These are phyloP conservation scores for Rhinella marina DNA, from an alignment of 2,797 vertebrate species.

Conservation along the genomic window DNA sequence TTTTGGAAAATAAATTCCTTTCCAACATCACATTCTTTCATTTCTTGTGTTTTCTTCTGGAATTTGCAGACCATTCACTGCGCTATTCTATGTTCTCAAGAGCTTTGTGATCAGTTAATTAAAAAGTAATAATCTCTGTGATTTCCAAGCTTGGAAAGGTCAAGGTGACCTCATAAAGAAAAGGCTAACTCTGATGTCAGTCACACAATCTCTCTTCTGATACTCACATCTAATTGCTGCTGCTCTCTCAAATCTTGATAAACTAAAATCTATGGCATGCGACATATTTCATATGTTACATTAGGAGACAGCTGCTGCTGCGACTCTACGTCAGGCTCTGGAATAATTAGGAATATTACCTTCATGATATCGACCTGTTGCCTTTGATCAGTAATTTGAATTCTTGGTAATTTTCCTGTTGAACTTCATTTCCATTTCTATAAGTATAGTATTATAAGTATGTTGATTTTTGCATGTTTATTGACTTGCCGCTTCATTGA, in stretches of 20 bases:
- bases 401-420: neutral
- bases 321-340: neutral
- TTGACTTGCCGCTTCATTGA: neutral
- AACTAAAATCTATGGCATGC: neutral
- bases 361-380: conserved; percentile 2
- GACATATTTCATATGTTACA: neutral
- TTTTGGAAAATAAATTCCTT: neutral
- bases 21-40: neutral
- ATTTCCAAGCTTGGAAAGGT: conserved; percentile 52
- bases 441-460: too few species aligned
- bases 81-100: conserved; percentile 47
- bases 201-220: conserved; percentile 31
- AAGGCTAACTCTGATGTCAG: conserved; percentile 42
- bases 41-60: neutral
- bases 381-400: neutral
- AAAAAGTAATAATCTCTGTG: conserved; percentile 54
- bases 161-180: conserved; percentile 57
- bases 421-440: conserved; percentile 3
- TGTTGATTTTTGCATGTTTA: conserved; percentile 7
- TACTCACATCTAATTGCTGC: conserved; percentile 29
- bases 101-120: conserved; percentile 56
- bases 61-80: neutral
- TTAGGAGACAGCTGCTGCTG: neutral
- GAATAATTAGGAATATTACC: neutral
- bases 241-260: neutral